Conservation (phyloP, 2,113 vertebrate genomes). For the Tragelaphus strepsiceros region DNA sequence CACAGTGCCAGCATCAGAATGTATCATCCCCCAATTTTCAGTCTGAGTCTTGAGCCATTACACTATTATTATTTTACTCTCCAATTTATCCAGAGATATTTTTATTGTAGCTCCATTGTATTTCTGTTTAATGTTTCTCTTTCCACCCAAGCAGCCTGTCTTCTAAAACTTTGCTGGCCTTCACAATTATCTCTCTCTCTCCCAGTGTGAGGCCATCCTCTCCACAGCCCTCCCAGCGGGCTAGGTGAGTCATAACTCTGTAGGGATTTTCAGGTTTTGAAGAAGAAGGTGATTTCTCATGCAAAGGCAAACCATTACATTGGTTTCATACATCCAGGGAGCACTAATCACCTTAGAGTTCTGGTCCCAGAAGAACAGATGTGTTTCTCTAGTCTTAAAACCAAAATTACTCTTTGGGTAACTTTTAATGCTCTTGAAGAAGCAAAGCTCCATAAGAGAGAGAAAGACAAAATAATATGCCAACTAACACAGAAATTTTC, state of each 20-base stretch:
- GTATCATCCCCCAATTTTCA: neutral
- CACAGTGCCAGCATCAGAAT: neutral
- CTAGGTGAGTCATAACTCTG: conserved; percentile 30
- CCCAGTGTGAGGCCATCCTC: neutral
- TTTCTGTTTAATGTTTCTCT: conserved; percentile 43
- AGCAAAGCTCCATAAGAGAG: neutral
- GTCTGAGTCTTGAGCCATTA: neutral
- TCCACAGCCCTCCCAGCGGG: conserved; percentile 8
- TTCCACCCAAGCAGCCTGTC: conserved; percentile 1
- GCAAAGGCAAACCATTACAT: neutral
- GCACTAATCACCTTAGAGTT: conserved; percentile 27
- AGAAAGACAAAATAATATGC: neutral
- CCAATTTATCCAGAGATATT: conserved; percentile 4
- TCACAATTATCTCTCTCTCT: conserved; percentile 21
- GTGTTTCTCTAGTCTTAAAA: neutral
- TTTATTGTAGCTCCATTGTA: neutral
- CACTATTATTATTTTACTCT: conserved; percentile 24
- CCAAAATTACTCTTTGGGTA: conserved; percentile 33
- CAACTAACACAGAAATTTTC: neutral
- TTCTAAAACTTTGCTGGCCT: neutral
- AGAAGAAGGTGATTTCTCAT: conserved; percentile 42
- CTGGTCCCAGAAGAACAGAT: neutral
- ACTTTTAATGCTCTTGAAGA: conserved; percentile 5
- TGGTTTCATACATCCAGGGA: conserved; percentile 27
- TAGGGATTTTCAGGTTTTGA: conserved; percentile 16